Base-by-base conservation (phyloP, 2,113 vertebrate genomes). In the Setophaga petechia region DNA sequence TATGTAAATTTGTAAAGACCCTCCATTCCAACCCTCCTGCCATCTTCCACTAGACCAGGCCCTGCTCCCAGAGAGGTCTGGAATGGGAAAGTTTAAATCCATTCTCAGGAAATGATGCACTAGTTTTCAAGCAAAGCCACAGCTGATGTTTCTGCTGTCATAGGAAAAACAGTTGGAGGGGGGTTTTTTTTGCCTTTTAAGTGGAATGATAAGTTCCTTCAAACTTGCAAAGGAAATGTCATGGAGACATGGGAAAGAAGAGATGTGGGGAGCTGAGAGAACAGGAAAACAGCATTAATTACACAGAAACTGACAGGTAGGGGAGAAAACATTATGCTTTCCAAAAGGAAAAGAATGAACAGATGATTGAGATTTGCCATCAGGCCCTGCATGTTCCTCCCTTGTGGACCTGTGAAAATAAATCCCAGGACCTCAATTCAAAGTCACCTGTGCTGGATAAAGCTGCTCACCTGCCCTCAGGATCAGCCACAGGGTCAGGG, bases 271-370 rank as follows among this genome's bases (percentile, higher is more conserved):
- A 89, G 84, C 86, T 55, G 58, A 62, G 44, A 75, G 90, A 80
- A 68, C 27, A 47, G 76, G 67, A 72, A 58, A 68, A 47, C 68
- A 89, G 51, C 68, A 61, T 76, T 80, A 93, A 87, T 91, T 89
- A 74, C 35, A 57, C 55, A 58, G 41, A 80, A 46, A 65, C 51
- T 80, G 84, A 65, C 81, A 91, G 81, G 84, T 30, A 57, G 59
- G 84, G 65, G 37, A 87, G 81, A 57, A 69, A 69, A 73, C 8
- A 6, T 24, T 57, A 12, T 20, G 44, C 47, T 44, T 78, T 49
- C 84, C 69, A 66, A 78, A 62, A 62, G 43, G 31, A 21, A 78
- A 89, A 74, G 74, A 87, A 77, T 49, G 52, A 73, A 44, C 33
- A 57, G 80, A 37, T 72, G 89, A 96, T 21, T 37, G 80, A 93